Base-by-base conservation (phyloP, 2,888 invertebrate genomes). In the Prostheceraeus crozeri region DNA sequence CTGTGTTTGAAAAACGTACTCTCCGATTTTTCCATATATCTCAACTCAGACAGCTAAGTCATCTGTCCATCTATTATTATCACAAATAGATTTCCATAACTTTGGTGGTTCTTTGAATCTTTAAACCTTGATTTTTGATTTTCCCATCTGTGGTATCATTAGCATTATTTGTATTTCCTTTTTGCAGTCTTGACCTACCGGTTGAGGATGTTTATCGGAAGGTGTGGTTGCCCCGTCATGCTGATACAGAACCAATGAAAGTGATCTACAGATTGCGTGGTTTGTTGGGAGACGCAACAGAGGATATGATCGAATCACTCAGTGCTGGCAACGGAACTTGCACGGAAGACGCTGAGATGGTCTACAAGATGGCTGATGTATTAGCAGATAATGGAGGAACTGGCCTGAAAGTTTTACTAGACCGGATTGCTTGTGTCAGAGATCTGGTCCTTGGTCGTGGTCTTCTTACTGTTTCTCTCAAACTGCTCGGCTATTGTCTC, bases 251-350 rank as follows among this genome's bases (percentile, higher is more conserved):
- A 72, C 87, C 93, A 0, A 96, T 98, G 96, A 82, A 91, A 10
- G 87, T 96, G 6, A 86, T 96, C 30, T 98, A 98, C 77, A 84
- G 98, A 48, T 96, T 98, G 94, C 82, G 96, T 60, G 96, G 96
- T 0, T 78, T 98, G 59, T 82, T 96, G 6, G 98, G 96, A 1
- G 98, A 98, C 77, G 98, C 96, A 0, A 96, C 96, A 0, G 98
- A 98, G 74, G 96, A 96, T 78, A 96, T 98, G 76, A 88, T 96
- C 10, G 93, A 96, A 79, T 87, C 88, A 1, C 80, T 96, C 31
- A 87, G 85, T 65, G 84, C 84, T 70, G 87, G 84, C 72, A 87
- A 82, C 78, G 89, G 84, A 69, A 86, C 91, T 1, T n/a, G n/a
- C n/a, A n/a, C n/a, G n/a, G n/a, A n/a, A n/a, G 90, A 96, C 72